These are phyloP conservation scores for Cyanistes caeruleus DNA, from an alignment of 2,113 vertebrate genomes.

Conservation along the genomic window DNA sequence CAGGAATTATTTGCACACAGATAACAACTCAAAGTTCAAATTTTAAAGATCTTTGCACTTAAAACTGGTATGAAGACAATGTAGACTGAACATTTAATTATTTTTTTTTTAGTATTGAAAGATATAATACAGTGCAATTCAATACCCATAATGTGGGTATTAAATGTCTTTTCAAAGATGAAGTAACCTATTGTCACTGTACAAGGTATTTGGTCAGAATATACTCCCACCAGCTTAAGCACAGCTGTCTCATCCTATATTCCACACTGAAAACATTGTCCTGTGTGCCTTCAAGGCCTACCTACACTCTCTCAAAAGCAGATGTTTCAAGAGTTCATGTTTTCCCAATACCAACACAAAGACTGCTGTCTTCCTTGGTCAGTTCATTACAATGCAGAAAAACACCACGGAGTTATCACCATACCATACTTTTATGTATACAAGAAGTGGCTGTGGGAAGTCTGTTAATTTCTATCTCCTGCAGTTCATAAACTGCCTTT, in stretches of 20 bases:
- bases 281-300: not conserved
- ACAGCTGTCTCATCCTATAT: not conserved
- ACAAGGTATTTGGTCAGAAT: not conserved
- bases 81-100: not conserved
- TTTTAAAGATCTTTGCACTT: not conserved
- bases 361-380: slow-evolving; percentile 11
- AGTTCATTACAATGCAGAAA: slow-evolving; percentile 23
- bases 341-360: not conserved
- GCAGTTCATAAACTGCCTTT: slow-evolving; percentile 51
- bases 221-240: not conserved
- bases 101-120: not conserved
- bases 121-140: not conserved
- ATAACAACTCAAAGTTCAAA: not conserved
- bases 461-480: slow-evolving; percentile 21
- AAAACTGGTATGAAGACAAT: not conserved
- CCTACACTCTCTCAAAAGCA: not conserved
- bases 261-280: not conserved
- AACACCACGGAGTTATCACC: not conserved
- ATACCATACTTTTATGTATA: not conserved
- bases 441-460: not conserved
- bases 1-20: not conserved
- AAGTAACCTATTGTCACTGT: not conserved
- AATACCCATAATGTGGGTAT: not conserved
- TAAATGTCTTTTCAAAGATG: not conserved
- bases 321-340: not conserved